Base-by-base conservation (phyloP, 2,113 vertebrate genomes). In the Sciurus niger region DNA sequence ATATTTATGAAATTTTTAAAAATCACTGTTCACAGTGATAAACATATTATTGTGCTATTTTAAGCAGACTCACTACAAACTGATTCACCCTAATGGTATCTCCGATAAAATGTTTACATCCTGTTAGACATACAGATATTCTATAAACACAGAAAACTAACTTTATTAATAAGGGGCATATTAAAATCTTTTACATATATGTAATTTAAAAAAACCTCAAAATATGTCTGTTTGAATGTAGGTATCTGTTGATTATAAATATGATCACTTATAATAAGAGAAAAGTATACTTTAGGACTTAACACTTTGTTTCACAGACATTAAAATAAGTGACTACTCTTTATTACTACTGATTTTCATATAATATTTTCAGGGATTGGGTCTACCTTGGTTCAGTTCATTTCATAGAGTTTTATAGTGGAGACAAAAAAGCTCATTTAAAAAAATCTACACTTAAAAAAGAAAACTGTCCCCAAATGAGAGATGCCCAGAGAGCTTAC, bases 171-270 rank as follows among this genome's bases (percentile, higher is more conserved):
- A 30, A 72, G 28, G 72, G 25, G 63, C 16, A 51, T 53, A 16
- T 43, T 51, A 83, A n/a, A 88, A 73, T 0, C 28, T 79, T 17
- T 68, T 86, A 48, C 13, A 18, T 34, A 32, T 51, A 51, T 2
- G 14, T 70, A 28, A 6, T 65, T 76, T 20, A 55, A n/a, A 82
- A 12, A 95, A 92, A 84, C 4, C 2, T 80, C 55, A 77, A 77
- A 65, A 76, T 2, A 55, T 63, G 84, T 84, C 48, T 83, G 40
- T 70, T 93, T 96, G 34, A 74, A 93, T 70, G 24, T 46, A 68
- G 40, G 12, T n/a, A 72, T 24, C 7, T 16, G 22, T 37, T 90
- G 20, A 65, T n/a, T 84, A 74, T 79, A 77, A 73, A 79, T 3
- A 74, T 24, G 18, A 67, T 70, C 51, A 55, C 5, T 80, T 92